Evolutionary conservation across 2,797 vertebrate species (phyloP).

Genomic region (Pristis pectinata): DNA sequence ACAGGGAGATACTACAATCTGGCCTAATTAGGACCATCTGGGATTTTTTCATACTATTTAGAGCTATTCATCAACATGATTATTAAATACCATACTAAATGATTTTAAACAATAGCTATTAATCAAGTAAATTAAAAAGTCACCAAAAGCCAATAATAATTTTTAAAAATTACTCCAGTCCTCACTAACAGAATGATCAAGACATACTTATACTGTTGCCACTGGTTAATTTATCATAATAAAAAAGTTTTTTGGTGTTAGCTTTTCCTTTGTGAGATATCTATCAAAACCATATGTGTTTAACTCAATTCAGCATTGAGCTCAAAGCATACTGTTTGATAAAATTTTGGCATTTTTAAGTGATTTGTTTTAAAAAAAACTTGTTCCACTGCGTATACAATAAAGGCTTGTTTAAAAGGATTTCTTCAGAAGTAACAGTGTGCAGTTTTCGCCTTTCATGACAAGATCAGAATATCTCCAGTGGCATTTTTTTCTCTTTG

Average conservation of each 20-base stretch:
- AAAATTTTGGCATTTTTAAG: conserved; percentile 9
- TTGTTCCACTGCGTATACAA: conserved; percentile 38
- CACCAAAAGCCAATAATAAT: conserved; percentile 46
- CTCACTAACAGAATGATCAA: conserved; percentile 75
- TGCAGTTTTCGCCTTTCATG: conserved; percentile 15
- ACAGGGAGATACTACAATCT: conserved; percentile 33
- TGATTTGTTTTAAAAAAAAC: conserved; percentile 22
- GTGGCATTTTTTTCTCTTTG: conserved; percentile 5
- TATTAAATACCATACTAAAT: conserved; percentile 36
- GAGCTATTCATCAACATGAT: conserved; percentile 36
- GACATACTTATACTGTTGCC: conserved; percentile 71
- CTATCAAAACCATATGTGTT: conserved; percentile 83
- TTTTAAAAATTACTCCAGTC: conserved; percentile 51
- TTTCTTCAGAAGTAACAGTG: conserved; percentile 44
- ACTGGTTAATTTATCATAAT: conserved; percentile 70
- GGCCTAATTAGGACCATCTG: conserved; percentile 36
- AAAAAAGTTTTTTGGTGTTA: conserved; percentile 69
- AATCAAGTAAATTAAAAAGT: conserved; percentile 39
- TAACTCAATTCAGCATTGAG: conserved; percentile 68
- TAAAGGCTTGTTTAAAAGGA: conserved; percentile 44
- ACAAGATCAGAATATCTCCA: conserved; percentile 28
- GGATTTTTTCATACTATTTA: conserved; percentile 29
- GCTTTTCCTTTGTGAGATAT: conserved; percentile 64
- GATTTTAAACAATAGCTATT: conserved; percentile 37
- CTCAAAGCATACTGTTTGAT: conserved; percentile 33